Conservation (phyloP, 2,888 invertebrate species). For the Stomorhina lunata region DNA sequence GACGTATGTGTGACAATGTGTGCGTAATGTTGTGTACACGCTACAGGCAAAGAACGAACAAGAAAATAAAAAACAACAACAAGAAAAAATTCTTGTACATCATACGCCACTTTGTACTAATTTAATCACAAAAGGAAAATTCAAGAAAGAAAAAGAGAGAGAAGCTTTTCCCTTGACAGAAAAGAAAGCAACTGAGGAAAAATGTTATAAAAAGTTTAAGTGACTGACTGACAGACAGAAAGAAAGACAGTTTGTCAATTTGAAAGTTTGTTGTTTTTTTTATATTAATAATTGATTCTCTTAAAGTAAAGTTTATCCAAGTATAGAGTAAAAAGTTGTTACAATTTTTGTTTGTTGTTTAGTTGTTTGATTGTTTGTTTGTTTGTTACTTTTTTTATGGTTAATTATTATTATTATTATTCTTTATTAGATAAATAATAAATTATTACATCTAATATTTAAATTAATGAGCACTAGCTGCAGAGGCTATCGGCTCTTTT, state of each 20-base stretch:
- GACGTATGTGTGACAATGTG: conserved; percentile 47
- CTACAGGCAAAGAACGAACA: neutral
- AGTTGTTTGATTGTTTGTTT: neutral
- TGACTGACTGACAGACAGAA: neutral
- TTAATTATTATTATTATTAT: too few species aligned
- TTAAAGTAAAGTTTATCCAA: neutral
- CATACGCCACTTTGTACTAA: conserved; percentile 59
- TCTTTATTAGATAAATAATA: too few species aligned
- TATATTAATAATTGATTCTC: conserved; percentile 38
- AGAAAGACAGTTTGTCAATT: neutral
- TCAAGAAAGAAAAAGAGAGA: neutral
- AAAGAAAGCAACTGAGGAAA: neutral
- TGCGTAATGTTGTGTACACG: conserved; percentile 39
- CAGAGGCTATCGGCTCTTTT: too few species aligned
- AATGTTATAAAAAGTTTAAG: neutral
- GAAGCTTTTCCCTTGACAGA: neutral
- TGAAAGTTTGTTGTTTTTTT: neutral
- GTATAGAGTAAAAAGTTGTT: neutral
- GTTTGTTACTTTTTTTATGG: neutral
- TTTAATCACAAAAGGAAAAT: neutral
- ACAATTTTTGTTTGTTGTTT: neutral
- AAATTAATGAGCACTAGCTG: too few species aligned
- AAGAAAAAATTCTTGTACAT: conserved; percentile 53
- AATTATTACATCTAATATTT: too few species aligned
- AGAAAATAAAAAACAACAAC: neutral